Percentiles rank a stretch among this genome's conserved stretches.
Evolutionary conservation across 2,113 vertebrate species (phyloP).

Genomic region (Malurus elegans): DNA sequence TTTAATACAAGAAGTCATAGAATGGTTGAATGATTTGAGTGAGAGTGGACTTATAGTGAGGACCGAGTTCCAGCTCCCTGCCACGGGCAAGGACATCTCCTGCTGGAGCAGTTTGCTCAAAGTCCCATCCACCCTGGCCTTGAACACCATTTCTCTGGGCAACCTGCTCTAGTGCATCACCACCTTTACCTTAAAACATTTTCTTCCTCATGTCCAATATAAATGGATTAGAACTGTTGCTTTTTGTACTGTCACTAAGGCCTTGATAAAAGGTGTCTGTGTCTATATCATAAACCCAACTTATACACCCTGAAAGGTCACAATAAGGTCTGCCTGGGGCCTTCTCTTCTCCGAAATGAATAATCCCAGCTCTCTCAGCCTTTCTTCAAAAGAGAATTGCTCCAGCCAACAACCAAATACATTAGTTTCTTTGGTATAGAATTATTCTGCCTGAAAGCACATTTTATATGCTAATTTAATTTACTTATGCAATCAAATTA

Average conservation of each 20-base stretch:
- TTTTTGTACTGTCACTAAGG: background rate
- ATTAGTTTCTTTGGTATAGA: background rate
- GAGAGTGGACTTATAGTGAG: background rate
- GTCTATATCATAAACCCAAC: background rate
- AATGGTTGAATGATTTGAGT: background rate
- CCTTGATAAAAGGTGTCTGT: background rate
- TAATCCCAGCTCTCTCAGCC: background rate
- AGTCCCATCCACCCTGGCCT: no score
- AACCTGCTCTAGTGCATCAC: accelerated
- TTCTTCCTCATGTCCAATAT: background rate
- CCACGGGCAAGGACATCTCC: background rate
- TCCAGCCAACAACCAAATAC: background rate
- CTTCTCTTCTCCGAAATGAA: background rate
- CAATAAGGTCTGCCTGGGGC: background rate
- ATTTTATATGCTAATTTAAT: background rate
- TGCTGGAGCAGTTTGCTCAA: background rate
- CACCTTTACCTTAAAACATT: background rate
- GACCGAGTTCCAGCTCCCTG: background rate
- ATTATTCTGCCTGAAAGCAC: background rate
- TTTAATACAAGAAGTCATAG: background rate
- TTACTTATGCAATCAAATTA: background rate
- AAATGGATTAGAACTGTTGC: background rate
- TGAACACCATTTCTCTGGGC: background rate
- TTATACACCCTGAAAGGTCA: background rate
- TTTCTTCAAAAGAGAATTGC: background rate